phyloP scores from a whole-genome alignment of 2,797 vertebrate species.

The Falco biarmicus region DNA sequence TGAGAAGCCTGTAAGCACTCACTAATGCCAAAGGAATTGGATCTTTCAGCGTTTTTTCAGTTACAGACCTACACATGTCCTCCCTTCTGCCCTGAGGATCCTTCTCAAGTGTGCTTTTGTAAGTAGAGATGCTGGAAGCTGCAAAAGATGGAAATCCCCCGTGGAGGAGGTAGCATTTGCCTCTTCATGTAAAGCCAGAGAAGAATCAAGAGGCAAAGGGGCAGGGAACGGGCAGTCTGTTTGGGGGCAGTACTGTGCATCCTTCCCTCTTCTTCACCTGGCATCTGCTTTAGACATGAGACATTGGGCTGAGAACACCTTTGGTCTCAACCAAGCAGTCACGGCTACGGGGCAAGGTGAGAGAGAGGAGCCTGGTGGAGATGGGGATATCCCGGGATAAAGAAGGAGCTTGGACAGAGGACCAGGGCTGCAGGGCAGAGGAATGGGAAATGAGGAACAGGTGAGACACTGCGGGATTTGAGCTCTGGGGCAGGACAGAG shows the following conservation, averaged over 20 bases:
- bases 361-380: neutral
- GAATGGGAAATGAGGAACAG: neutral
- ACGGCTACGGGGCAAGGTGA: neutral
- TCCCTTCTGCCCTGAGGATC: neutral
- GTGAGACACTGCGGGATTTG: fast-evolving
- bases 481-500: neutral
- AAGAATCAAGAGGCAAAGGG: neutral
- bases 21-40: fast-evolving
- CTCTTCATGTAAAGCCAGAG: neutral
- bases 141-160: neutral
- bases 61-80: neutral
- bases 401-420: neutral
- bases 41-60: neutral
- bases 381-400: neutral
- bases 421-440: neutral
- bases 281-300: neutral
- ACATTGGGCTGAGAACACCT: neutral
- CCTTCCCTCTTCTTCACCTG: neutral
- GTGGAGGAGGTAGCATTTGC: neutral
- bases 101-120: neutral
- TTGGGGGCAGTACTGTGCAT: neutral
- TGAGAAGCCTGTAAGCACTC: neutral
- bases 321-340: neutral
- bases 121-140: neutral
- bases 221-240: neutral